Evolutionary conservation across 2,797 vertebrate genomes (phyloP), one percentile per base, ranked within the genome.

Genomic region (Lacerta agilis): DNA sequence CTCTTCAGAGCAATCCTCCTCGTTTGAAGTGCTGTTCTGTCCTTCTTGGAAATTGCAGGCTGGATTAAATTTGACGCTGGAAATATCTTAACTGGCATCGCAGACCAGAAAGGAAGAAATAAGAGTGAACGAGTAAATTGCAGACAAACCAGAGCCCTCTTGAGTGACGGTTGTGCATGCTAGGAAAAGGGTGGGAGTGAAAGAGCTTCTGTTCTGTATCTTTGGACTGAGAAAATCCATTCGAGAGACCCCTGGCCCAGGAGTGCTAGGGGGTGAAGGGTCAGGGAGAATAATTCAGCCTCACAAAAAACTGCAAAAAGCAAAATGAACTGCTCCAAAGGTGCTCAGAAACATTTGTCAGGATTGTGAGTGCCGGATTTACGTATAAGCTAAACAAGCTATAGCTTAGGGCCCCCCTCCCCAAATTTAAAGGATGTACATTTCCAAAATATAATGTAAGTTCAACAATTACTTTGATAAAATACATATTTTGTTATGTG

Each of bases 81-180:
- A 91, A 92, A 92, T 82, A 77, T 80, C 86, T 87, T 58, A 90
- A 76, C 82, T 25, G 75, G 86, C 49, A 88, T 75, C 91, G 36
- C 3, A 87, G 88, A 87, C 79, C 90, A 85, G 71, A 33, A 8
- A 17, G 82, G 2, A 58, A 38, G 61, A 17, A 27, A 83, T 55
- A 55, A 49, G 58, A 27, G 18, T 29, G 77, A 66, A 86, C 2
- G 85, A 89, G 20, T 8, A 5, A 91, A 83, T 1, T 83, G 84
- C 85, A 90, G 85, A 86, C 89, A 80, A 81, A 73, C 41, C 85
- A 85, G 92, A 86, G 71, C 87, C 90, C 58, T 17, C 45, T 90
- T 69, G 92, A 88, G 79, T 88, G 89, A 90, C 92, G 92, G 86
- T 91, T 86, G 9, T 91, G 61, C 89, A 61, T 61, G 18, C 78